A percentile compares a stretch with the other conserved stretches of the same genome.
Conservation (phyloP, 2,888 invertebrate genomes). For the Flabesymbios commensalis region DNA sequence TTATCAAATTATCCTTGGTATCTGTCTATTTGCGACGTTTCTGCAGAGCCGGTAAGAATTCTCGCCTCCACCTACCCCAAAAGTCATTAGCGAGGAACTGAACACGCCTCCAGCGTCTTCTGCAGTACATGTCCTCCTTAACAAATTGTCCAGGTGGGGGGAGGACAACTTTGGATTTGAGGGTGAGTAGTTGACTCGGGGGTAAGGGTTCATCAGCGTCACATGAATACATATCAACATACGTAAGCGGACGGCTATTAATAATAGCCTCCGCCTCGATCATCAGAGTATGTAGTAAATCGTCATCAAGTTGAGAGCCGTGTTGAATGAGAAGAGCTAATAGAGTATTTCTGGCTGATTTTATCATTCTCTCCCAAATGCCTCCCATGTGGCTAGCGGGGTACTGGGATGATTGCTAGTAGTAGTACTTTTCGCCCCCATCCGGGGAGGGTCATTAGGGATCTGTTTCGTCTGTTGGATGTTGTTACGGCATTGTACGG, state of each 20-base stretch:
- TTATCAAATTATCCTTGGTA: no score
- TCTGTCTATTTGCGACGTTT: no score
- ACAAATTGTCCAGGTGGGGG: constrained; percentile 34
- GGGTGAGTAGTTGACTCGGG: constrained; percentile 20
- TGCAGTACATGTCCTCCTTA: constrained; percentile 24
- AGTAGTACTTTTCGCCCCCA: no score
- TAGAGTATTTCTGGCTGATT: background rate
- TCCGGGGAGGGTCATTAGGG: no score
- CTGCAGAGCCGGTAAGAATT: constrained; percentile 25
- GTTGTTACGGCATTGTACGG: no score
- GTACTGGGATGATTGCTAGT: no score
- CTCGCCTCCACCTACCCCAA: constrained; percentile 36
- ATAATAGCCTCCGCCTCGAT: background rate
- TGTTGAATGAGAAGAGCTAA: background rate
- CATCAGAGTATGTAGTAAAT: background rate
- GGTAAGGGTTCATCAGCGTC: constrained; percentile 10
- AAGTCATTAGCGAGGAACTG: constrained; percentile 36
- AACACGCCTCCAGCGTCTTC: constrained; percentile 33
- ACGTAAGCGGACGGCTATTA: constrained; percentile 7
- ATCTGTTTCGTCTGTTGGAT: no score
- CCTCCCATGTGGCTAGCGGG: constrained; percentile 6
- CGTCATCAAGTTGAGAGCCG: background rate
- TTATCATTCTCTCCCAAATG: constrained; percentile 10
- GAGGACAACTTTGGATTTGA: constrained; percentile 15
- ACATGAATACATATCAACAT: background rate